A percentile compares a stretch with the other conserved stretches of the same genome.
These are phyloP conservation scores for Poecile montanus DNA, from an alignment of 2,797 vertebrate species.

Conservation along the genomic window DNA sequence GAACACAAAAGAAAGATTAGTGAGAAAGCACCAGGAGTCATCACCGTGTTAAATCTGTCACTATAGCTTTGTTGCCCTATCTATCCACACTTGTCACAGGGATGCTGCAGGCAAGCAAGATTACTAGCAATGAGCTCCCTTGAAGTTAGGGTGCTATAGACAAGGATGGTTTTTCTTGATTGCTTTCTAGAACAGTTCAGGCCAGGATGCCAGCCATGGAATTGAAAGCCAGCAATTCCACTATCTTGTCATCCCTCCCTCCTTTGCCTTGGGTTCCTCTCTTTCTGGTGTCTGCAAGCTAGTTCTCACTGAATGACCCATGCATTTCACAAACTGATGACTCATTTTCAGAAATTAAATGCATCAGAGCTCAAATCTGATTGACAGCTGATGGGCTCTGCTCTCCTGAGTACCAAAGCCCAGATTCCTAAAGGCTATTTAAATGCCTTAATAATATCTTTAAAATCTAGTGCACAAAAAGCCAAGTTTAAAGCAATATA, in stretches of 20 bases:
- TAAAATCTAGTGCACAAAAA: background rate
- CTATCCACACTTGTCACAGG: background rate
- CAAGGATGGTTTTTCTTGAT: background rate
- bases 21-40: background rate
- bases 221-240: background rate
- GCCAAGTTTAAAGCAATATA: background rate
- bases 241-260: background rate
- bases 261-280: background rate
- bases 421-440: background rate
- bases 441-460: background rate
- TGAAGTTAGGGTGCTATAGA: background rate
- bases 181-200: background rate
- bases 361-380: background rate
- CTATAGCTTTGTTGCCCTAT: background rate
- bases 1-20: conserved; percentile 12
- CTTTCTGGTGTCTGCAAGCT: background rate
- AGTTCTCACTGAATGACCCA: background rate
- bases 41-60: background rate
- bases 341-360: conserved; percentile 13
- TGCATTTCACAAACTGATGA: background rate
- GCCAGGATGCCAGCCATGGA: background rate
- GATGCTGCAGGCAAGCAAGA: background rate
- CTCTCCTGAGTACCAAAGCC: background rate
- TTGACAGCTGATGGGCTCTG: background rate
- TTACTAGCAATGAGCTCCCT: background rate